Conservation (phyloP, 2,888 invertebrate genomes). For the Drosophila mayaguana region DNA sequence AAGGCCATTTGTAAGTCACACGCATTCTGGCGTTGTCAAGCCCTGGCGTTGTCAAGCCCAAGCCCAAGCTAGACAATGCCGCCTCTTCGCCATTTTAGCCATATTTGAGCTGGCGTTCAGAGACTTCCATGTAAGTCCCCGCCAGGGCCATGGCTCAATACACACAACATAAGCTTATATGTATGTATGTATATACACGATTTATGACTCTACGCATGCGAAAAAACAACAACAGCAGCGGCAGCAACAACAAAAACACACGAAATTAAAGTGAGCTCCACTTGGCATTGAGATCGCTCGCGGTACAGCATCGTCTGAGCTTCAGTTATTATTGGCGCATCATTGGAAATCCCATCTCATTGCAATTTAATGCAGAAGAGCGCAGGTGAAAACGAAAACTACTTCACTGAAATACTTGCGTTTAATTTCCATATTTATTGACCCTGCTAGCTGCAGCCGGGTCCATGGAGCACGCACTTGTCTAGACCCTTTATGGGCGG, state of each 20-base stretch:
- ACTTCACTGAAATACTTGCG: constrained; percentile 35
- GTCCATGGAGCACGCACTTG: constrained; percentile 32
- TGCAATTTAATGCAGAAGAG: constrained; percentile 36
- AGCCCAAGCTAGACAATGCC: no score
- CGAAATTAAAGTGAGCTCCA: constrained; percentile 22
- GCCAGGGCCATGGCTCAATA: constrained; percentile 40
- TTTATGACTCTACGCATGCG: constrained; percentile 52
- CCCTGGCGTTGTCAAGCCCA: constrained; percentile 12
- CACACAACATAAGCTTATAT: background rate
- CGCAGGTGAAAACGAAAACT: constrained; percentile 7
- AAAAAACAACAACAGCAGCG: constrained; percentile 21
- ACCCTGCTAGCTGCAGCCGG: constrained; percentile 11
- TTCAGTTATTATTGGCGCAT: constrained; percentile 19
- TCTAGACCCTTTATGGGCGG: constrained; percentile 55
- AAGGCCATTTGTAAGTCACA: constrained; percentile 38
- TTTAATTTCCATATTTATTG: constrained; percentile 70
- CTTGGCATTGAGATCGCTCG: constrained; percentile 52
- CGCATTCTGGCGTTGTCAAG: constrained; percentile 14
- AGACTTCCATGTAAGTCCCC: constrained; percentile 12
- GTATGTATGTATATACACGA: constrained; percentile 26
- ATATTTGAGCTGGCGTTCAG: constrained; percentile 19
- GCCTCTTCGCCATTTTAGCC: constrained; percentile 26
- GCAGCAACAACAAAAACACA: background rate
- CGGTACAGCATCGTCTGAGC: constrained; percentile 12
- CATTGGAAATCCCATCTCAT: constrained; percentile 59